These are phyloP conservation scores for Piscicola geometra DNA, from an alignment of 2,888 invertebrate species.

Conservation along the genomic window DNA sequence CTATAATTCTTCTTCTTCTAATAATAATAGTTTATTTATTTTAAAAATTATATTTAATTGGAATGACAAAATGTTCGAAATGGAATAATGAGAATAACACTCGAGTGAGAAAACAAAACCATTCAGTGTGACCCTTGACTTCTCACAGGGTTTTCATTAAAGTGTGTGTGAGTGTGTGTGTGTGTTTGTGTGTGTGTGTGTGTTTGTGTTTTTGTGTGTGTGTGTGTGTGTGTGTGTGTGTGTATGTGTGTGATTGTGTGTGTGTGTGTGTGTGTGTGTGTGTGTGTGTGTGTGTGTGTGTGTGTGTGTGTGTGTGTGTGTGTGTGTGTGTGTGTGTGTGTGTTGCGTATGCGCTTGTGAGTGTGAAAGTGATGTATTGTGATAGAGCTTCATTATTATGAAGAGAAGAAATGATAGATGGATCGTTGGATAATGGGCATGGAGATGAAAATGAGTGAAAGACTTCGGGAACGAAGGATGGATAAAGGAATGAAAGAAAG, in stretches of 20 bases:
- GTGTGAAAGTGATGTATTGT: background rate
- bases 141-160: too few relatives aligned
- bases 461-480: background rate
- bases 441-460: background rate
- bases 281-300: constrained; percentile 18
- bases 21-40: too few relatives aligned
- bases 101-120: too few relatives aligned
- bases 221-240: too few relatives aligned
- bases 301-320: constrained; percentile 12
- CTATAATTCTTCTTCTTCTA: too few relatives aligned
- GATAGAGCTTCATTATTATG: background rate
- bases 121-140: too few relatives aligned
- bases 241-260: background rate
- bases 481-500: background rate
- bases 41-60: too few relatives aligned
- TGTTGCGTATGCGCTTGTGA: background rate
- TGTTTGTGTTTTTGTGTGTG: too few relatives aligned
- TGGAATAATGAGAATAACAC: too few relatives aligned
- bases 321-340: constrained; percentile 13
- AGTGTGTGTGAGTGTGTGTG: too few relatives aligned
- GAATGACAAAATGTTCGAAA: too few relatives aligned
- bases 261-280: background rate
- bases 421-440: background rate
- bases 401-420: background rate
- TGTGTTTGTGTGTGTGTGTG: too few relatives aligned